Evolutionary conservation across 2,888 invertebrate species (phyloP).

Genomic region (Cheilosia scutellata): DNA sequence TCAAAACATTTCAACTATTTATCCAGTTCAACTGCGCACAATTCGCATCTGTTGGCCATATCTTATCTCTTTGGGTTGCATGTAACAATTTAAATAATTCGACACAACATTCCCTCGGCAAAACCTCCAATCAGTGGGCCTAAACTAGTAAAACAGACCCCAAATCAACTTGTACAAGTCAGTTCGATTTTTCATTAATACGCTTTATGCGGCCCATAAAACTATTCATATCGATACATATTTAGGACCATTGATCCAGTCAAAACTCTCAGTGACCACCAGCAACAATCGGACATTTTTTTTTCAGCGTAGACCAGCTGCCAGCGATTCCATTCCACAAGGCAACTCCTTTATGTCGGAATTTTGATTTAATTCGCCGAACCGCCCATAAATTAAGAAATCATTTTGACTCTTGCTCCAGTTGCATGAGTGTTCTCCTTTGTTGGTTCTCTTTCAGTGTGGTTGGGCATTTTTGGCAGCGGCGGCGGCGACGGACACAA

Average conservation of each 20-base stretch:
- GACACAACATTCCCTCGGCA: constrained; percentile 14
- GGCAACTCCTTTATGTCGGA: constrained; percentile 53
- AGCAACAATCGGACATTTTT: constrained; percentile 43
- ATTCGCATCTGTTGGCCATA: constrained; percentile 53
- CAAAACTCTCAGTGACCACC: background rate
- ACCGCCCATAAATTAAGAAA: constrained; percentile 69
- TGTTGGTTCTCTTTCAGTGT: background rate
- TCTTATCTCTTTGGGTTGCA: constrained; percentile 41
- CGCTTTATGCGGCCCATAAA: constrained; percentile 26
- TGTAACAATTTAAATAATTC: constrained; percentile 62
- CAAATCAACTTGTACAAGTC: constrained; percentile 57
- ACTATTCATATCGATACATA: constrained; percentile 48
- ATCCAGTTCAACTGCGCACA: constrained; percentile 24
- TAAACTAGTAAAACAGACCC: constrained; percentile 2
- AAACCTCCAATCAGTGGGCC: background rate
- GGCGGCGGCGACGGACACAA: constrained; percentile 33
- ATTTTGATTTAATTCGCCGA: constrained; percentile 69
- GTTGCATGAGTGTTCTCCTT: constrained; percentile 49
- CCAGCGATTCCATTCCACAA: constrained; percentile 22
- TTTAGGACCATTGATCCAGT: constrained; percentile 40
- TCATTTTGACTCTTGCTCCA: constrained; percentile 43
- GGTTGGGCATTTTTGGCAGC: constrained; percentile 14
- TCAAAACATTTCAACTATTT: constrained; percentile 48
- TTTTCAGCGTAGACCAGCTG: constrained; percentile 37
- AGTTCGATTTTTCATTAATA: constrained; percentile 49